Percentiles rank a stretch among this genome's conserved stretches.
These are phyloP conservation scores for Metacarcinus magister DNA, from an alignment of 2,888 invertebrate genomes.

Conservation along the genomic window DNA sequence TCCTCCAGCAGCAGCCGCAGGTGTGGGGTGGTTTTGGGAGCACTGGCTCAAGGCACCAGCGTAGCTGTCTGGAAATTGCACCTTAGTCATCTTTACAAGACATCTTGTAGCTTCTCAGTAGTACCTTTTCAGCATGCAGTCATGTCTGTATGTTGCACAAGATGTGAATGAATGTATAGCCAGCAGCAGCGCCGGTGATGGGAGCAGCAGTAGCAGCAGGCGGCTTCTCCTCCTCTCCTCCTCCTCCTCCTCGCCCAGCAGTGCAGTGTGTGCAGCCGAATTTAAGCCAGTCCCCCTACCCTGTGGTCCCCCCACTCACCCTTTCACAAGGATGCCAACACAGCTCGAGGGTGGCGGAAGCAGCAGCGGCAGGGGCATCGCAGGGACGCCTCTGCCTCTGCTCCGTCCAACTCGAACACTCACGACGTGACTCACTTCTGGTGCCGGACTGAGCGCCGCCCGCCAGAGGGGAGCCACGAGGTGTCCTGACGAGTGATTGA, in stretches of 20 bases:
- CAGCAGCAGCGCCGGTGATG: conserved; percentile 61
- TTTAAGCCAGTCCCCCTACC: conserved; percentile 50
- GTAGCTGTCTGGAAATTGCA: conserved; percentile 71
- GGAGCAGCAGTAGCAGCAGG: conserved; percentile 56
- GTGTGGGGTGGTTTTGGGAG: conserved; percentile 68
- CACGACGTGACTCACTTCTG: conserved; percentile 79
- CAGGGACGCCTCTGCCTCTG: conserved; percentile 56
- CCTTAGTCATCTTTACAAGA: conserved; percentile 77
- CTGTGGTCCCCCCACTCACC: conserved; percentile 61
- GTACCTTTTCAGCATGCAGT: conserved; percentile 80
- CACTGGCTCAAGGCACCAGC: conserved; percentile 75
- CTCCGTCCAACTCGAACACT: conserved; percentile 39
- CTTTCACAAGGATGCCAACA: conserved; percentile 59
- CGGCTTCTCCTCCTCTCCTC: not conserved
- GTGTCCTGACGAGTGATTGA: conserved; percentile 66
- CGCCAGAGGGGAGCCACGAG: conserved; percentile 78
- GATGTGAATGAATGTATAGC: conserved; percentile 70
- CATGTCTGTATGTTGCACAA: conserved; percentile 71
- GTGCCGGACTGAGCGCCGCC: conserved; percentile 70
- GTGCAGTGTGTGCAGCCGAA: conserved; percentile 65
- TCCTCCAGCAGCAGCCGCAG: conserved; percentile 63
- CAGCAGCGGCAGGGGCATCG: conserved; percentile 59
- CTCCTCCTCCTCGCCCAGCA: conserved; percentile 50
- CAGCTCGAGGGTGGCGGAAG: conserved; percentile 55
- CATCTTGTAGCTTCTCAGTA: conserved; percentile 81